Conservation (phyloP, 2,888 invertebrate genomes). For the Erebia palarica region DNA sequence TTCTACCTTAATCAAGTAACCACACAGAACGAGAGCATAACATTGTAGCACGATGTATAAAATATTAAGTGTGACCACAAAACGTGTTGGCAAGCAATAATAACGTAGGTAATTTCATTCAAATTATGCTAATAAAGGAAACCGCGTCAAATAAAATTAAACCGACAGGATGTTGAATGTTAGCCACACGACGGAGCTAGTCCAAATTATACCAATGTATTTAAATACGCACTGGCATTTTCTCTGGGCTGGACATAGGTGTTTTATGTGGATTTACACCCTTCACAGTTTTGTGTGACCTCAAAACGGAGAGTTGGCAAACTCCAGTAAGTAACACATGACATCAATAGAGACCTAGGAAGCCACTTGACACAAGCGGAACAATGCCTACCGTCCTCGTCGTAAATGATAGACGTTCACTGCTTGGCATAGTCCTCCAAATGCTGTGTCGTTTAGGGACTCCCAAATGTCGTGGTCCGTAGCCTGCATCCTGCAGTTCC, state of each 20-base stretch:
- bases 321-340: no score
- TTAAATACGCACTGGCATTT: neutral
- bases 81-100: slow-evolving; percentile 18
- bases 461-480: no score
- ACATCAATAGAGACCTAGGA: no score
- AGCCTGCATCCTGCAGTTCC: no score
- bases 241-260: neutral
- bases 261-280: no score
- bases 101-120: slow-evolving; percentile 17
- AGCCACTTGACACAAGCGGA: no score
- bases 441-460: no score
- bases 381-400: no score
- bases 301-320: no score
- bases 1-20: slow-evolving; percentile 4
- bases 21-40: slow-evolving; percentile 2
- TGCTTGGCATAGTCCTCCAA: no score
- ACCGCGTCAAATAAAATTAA: slow-evolving; percentile 28
- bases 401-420: no score
- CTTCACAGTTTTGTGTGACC: no score
- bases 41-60: slow-evolving; percentile 8
- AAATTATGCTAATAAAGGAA: slow-evolving; percentile 34
- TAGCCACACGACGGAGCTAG: slow-evolving; percentile 1
- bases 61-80: slow-evolving; percentile 21
- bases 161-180: slow-evolving; percentile 24
- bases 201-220: slow-evolving; percentile 11